Base-by-base conservation (phyloP, 1,140 invertebrate genomes). In the Bombus superbus region DNA sequence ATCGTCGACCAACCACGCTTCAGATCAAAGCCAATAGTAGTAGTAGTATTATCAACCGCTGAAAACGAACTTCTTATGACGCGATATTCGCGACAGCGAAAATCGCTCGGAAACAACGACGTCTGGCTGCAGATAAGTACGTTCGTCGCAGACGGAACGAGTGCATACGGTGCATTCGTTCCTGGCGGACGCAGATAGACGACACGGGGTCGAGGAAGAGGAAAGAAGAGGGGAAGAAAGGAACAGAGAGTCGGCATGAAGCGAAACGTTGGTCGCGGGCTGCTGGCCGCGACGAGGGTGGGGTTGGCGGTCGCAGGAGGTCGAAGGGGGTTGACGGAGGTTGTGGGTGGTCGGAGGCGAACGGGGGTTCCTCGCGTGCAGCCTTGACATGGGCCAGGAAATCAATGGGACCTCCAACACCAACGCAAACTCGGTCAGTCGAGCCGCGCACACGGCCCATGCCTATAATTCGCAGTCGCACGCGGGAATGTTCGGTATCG, bases 361-460 rank as follows among this genome's bases (percentile, higher is more conserved):
- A 87, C 86, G 81, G 92, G 83, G 88, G 84, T 83, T 91, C 89
- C 92, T 94, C 93, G 94, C 93, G 94, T 94, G 94, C 94, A 95
- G 93, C 94, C 94, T 94, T 95, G 94, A 95, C 94, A 95, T 94
- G 94, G 93, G 91, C 92, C 91, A 94, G 93, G 92, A 95, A 95
- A 95, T 95, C 94, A 95, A 95, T 95, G 94, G 94, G 93, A 94
- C 93, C 94, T 94, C 93, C 93, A 94, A 94, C 93, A 93, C 91
- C 85, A 91, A 93, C 92, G 91, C 91, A 93, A 91, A 94, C 93
- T 93, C 92, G 93, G 92, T 92, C 92, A 93, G 88, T 88, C 88
- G 88, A 91, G 92, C 85, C 86, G 89, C 90, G 85, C 91, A 64
- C 80, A 83, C 91, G 88, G 84, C 86, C 91, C 84, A 87, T 91